Evolutionary conservation across 2,797 vertebrate species (phyloP), one percentile per base, ranked within the genome.

Genomic region (Enteromius fasciolatus): DNA sequence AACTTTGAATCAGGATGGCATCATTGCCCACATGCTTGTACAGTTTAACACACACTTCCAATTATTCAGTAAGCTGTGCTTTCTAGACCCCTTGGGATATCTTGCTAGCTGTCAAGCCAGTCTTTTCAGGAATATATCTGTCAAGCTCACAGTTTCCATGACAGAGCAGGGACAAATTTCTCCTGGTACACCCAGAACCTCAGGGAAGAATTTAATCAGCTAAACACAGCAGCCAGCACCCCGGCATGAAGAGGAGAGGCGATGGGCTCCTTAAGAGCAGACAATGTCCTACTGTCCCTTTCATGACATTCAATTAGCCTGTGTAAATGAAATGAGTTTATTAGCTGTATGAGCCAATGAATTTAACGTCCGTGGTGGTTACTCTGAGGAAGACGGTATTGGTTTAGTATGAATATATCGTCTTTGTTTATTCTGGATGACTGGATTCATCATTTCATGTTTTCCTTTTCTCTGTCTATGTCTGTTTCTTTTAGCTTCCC

Each of bases 401-500:
- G 33, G 31, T 50, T 80, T 54, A 48, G 59, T 9, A 50, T 57
- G 11, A 25, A 17, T 31, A n/a, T 63, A 31, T 41, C 23, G 33
- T 76, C n/a, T 76, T 23, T 36, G 48, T 52, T 52, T 1, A 52
- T 52, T 54, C 15, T 48, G 20, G 33, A 73, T n/a, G n/a, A n/a
- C n/a, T n/a, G n/a, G n/a, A n/a, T n/a, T n/a, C 46, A 64, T 31
- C 31, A 12, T 23, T 5, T 63, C 41, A 78, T 39, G 12, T 36
- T 68, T 66, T 70, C 17, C 85, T 61, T 82, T 18, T 84, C 2
- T 89, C 61, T 86, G 50, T 80, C 15, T 57, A 6, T 84, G 8
- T 23, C 54, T 9, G 33, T 79, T 41, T 82, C 12, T 89, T 66
- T 33, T 91, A 93, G 93, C 87, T 89, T 88, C 91, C 90, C 93